phyloP scores from a whole-genome alignment of 2,797 vertebrate species.

The Chrysocyon brachyurus region DNA sequence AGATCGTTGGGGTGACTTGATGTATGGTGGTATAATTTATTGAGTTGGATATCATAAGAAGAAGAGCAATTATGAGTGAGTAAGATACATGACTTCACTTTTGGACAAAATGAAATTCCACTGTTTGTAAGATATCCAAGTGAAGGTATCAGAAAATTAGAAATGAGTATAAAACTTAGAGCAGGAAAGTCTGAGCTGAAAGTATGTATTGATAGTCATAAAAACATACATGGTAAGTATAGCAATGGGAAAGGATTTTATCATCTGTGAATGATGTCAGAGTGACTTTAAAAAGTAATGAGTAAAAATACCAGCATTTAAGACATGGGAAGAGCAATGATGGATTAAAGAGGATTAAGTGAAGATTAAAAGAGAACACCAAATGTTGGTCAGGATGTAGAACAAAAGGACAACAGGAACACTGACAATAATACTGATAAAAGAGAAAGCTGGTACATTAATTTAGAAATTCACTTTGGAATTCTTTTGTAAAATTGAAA shows the following conservation, averaged over 20 bases:
- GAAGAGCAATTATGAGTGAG: neutral
- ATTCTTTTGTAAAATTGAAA: neutral
- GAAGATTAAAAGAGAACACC: neutral
- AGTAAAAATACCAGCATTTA: neutral
- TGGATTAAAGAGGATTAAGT: neutral
- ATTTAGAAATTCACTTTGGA: neutral
- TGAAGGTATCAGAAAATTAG: neutral
- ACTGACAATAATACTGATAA: neutral
- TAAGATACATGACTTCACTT: neutral
- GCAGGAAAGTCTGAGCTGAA: neutral
- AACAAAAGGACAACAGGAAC: neutral
- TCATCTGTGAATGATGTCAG: neutral
- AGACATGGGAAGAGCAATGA: neutral
- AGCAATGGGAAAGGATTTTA: neutral
- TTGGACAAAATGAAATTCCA: neutral
- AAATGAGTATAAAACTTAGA: neutral
- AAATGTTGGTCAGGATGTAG: neutral
- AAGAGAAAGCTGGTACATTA: neutral
- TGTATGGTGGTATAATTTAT: neutral
- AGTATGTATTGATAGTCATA: neutral
- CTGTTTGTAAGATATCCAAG: neutral
- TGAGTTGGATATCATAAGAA: neutral
- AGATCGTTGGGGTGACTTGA: neutral
- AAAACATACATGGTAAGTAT: neutral
- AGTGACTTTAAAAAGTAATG: neutral